Evolutionary conservation across 2,888 invertebrate species (phyloP).

Genomic region (Sphinx pinastri): DNA sequence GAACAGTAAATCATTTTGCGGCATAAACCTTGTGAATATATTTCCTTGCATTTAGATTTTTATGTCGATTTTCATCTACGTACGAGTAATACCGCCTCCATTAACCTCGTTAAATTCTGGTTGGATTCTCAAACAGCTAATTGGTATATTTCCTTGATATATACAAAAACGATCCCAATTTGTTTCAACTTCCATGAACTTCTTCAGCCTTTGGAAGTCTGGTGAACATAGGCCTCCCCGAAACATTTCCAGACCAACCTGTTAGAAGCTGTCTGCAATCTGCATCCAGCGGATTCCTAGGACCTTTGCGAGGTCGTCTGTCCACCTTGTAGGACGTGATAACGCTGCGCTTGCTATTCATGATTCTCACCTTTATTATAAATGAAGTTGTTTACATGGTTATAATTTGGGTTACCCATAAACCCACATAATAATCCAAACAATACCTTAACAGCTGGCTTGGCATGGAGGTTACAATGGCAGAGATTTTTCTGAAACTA

Average conservation of each 20-base stretch:
- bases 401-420: conserved; percentile 16
- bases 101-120: neutral
- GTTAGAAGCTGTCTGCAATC: no score
- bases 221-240: no score
- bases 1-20: conserved; percentile 22
- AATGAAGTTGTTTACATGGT: neutral
- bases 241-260: no score
- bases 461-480: conserved; percentile 39
- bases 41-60: conserved; percentile 23
- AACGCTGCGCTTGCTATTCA: no score
- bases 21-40: conserved; percentile 5
- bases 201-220: no score
- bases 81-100: neutral
- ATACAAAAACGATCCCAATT: no score
- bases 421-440: conserved; percentile 25
- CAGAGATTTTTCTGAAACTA: conserved; percentile 3
- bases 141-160: no score
- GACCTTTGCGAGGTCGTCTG: no score
- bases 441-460: conserved; percentile 33
- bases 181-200: no score
- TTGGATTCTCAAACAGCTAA: neutral
- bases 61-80: conserved; percentile 6
- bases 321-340: no score
- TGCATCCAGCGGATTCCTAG: no score
- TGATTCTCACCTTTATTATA: neutral